Percentiles rank a stretch among this genome's conserved stretches.
These are phyloP conservation scores for Dicyrtomina minuta DNA, from an alignment of 2,888 invertebrate genomes.

Conservation along the genomic window DNA sequence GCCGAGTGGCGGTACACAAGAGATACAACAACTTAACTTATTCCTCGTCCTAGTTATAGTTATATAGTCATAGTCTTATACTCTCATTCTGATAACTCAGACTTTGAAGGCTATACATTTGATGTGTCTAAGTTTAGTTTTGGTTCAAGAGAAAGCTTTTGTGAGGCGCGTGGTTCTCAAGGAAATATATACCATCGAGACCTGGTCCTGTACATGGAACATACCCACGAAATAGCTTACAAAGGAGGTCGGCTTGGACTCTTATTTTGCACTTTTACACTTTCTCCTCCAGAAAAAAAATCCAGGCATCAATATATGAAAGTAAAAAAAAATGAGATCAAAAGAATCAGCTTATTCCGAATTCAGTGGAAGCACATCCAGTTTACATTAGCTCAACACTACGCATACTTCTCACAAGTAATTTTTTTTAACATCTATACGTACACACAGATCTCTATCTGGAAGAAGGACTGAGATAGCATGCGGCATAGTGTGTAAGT, in stretches of 20 bases:
- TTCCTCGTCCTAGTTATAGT: too few species aligned
- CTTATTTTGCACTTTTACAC: slow-evolving; percentile 23
- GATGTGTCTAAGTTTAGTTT: too few species aligned
- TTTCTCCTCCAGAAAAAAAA: not conserved
- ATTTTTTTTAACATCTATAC: too few species aligned
- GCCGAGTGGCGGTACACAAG: too few species aligned
- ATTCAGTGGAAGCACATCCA: slow-evolving; percentile 8
- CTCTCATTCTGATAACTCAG: too few species aligned
- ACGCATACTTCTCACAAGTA: not conserved
- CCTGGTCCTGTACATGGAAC: not conserved
- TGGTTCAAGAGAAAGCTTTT: not conserved
- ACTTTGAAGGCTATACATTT: not conserved
- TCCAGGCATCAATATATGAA: slow-evolving; percentile 27
- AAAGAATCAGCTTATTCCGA: slow-evolving; percentile 31
- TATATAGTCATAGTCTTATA: too few species aligned
- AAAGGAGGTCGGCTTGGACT: slow-evolving; percentile 17
- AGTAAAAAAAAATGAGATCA: slow-evolving; percentile 31
- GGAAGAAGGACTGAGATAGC: too few species aligned
- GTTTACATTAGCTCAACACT: not conserved
- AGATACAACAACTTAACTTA: too few species aligned
- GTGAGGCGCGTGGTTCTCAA: too few species aligned
- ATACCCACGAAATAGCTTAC: not conserved
- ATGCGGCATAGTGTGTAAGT: too few species aligned
- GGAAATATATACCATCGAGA: not conserved
- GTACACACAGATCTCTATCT: too few species aligned